Percentiles rank a stretch among this genome's conserved stretches.
Conservation (phyloP, 2,113 vertebrate species). For the Zingel zingel region DNA sequence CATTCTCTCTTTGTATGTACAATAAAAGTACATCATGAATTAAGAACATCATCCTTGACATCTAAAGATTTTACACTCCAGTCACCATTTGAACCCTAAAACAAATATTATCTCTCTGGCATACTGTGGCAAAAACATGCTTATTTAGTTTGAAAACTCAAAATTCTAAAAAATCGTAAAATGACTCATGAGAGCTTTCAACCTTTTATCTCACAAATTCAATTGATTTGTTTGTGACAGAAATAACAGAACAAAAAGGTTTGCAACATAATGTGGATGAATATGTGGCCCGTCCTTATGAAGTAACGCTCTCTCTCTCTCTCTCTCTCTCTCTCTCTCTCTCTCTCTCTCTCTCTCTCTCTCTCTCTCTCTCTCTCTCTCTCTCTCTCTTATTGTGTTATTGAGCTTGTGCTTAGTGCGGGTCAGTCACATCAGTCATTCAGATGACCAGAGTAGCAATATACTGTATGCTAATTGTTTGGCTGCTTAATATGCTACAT, state of each 20-base stretch:
- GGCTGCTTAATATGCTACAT: slow-evolving; percentile 89
- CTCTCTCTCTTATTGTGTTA: slow-evolving; percentile 14
- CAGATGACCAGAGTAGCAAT: slow-evolving; percentile 79
- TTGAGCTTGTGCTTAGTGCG: slow-evolving; percentile 45
- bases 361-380: not conserved
- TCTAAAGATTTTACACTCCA: not conserved
- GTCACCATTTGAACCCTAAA: slow-evolving; percentile 22
- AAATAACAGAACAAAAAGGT: slow-evolving; percentile 67
- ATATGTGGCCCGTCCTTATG: slow-evolving; percentile 10
- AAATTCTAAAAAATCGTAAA: slow-evolving; percentile 79
- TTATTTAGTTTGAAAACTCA: slow-evolving; percentile 4
- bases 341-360: not conserved
- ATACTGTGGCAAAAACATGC: not conserved
- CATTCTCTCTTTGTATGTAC: not conserved
- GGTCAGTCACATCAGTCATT: slow-evolving; percentile 77
- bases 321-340: not conserved
- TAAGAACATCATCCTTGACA: slow-evolving; percentile 22
- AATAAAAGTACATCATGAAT: slow-evolving; percentile 32
- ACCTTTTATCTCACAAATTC: slow-evolving; percentile 81
- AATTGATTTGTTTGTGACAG: slow-evolving; percentile 82
- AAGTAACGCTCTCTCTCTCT: not conserved
- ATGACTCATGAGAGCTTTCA: slow-evolving; percentile 83
- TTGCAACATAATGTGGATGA: slow-evolving; percentile 33
- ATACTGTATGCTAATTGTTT: slow-evolving; percentile 87
- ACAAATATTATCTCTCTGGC: slow-evolving; percentile 16